These are phyloP conservation scores for Hydrochoerus hydrochaeris DNA, from an alignment of 2,113 vertebrate species.

Conservation along the genomic window DNA sequence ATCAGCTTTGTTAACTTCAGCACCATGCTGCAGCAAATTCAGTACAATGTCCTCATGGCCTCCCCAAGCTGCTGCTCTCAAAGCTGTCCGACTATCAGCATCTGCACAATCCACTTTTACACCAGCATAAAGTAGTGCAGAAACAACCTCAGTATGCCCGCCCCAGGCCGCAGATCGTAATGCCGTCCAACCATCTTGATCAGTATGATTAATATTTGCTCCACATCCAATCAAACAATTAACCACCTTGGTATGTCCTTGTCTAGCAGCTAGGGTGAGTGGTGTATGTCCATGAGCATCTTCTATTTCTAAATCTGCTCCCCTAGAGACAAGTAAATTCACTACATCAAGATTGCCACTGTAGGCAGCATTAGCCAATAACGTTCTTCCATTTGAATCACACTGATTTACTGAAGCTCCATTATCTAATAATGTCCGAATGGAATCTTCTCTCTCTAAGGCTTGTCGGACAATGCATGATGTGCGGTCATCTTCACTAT, in stretches of 20 bases:
- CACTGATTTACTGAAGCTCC: constrained; percentile 96
- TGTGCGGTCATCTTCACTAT: constrained; percentile 94
- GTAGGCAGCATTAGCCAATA: constrained; percentile 95
- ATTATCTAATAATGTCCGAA: constrained; percentile 95
- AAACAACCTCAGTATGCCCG: constrained; percentile 97
- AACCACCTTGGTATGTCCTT: constrained; percentile 98
- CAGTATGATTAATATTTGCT: constrained; percentile 96
- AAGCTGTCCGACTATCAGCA: constrained; percentile 94
- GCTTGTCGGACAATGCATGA: constrained; percentile 97
- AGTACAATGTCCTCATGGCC: constrained; percentile 98
- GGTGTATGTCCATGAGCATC: constrained; percentile 96
- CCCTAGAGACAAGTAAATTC: constrained; percentile 94
- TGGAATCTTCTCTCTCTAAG: constrained; percentile 97
- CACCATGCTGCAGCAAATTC: constrained; percentile 96
- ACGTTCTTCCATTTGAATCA: constrained; percentile 94
- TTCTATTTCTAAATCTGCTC: constrained; percentile 94
- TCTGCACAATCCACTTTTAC: constrained; percentile 98
- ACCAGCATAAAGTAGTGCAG: constrained; percentile 95
- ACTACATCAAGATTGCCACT: constrained; percentile 97
- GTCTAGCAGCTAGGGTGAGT: constrained; percentile 96
- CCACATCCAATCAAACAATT: constrained; percentile 97
- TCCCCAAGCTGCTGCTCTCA: constrained; percentile 97
- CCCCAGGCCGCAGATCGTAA: constrained; percentile 97
- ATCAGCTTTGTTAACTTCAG: constrained; percentile 97
- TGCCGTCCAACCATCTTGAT: constrained; percentile 98